Evolutionary conservation across 1,140 invertebrate genomes (phyloP).

Genomic region (Drosophila ogumai): DNA sequence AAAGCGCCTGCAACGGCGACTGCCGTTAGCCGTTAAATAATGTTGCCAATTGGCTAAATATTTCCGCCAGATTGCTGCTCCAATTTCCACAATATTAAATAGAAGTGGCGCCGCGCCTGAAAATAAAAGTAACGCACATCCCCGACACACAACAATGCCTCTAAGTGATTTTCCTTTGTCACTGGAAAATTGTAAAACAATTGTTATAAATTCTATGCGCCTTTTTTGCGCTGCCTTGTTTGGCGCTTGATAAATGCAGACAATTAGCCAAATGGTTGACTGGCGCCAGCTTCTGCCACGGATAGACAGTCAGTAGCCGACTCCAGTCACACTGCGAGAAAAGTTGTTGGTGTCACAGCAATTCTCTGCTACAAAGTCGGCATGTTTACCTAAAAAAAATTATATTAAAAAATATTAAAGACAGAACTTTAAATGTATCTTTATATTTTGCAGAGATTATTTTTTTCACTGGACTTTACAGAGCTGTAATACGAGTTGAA

Average conservation of each 20-base stretch:
- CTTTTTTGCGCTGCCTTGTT: conserved; percentile 45
- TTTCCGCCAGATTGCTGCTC: conserved; percentile 61
- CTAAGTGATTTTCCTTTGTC: conserved; percentile 44
- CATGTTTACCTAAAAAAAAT: not conserved
- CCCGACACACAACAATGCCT: conserved; percentile 48
- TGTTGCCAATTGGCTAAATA: conserved; percentile 76
- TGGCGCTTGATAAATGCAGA: conserved; percentile 77
- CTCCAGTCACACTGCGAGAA: conserved; percentile 7
- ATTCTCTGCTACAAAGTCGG: rapidly evolving
- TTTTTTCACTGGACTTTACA: not conserved
- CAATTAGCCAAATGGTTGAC: conserved; percentile 78
- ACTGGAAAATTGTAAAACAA: conserved; percentile 72
- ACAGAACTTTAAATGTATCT: no score
- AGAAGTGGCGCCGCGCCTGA: conserved; percentile 55
- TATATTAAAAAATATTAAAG: not conserved
- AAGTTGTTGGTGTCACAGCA: no score
- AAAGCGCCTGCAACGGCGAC: conserved; percentile 43
- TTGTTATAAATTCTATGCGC: conserved; percentile 77
- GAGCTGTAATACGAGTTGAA: not conserved
- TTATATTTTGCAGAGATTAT: no score
- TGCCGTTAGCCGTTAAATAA: conserved; percentile 66
- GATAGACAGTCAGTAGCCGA: conserved; percentile 40
- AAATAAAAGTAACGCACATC: conserved; percentile 58
- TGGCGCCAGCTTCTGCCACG: conserved; percentile 66
- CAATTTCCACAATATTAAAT: conserved; percentile 63